Conservation (phyloP, 2,888 invertebrate genomes). For the Latrodectus hesperus region DNA sequence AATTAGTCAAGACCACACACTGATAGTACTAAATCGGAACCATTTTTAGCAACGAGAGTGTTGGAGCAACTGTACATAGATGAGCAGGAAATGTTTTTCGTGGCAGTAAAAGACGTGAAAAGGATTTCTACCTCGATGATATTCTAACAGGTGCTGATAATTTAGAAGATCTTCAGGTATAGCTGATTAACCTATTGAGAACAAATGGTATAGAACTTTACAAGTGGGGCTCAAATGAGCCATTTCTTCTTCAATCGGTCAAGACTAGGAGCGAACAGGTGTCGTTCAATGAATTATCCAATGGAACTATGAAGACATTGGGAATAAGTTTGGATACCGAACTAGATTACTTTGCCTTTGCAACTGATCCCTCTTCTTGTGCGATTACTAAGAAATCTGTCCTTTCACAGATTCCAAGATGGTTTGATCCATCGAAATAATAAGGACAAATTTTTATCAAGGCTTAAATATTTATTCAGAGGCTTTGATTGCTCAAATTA, state of each 20-base stretch:
- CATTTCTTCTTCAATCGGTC: not conserved
- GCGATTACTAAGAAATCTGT: not conserved
- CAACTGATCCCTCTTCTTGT: not conserved
- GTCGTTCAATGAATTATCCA: not conserved
- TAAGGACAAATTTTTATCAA: constrained; percentile 8
- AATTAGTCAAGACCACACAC: not conserved
- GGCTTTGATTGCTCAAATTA: constrained; percentile 8
- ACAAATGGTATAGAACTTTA: constrained; percentile 5
- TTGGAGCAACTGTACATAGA: not conserved
- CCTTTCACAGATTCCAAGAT: not conserved
- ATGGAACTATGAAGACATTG: constrained; percentile 1
- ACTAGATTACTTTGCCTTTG: not conserved
- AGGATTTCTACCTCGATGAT: constrained; percentile 14
- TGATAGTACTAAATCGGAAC: not conserved
- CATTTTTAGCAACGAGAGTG: constrained; percentile 9
- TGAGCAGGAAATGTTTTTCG: not conserved
- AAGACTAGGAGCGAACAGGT: not conserved
- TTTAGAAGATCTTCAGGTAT: not conserved
- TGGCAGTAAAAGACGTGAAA: not conserved
- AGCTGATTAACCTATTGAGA: not conserved
- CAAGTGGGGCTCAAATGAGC: constrained; percentile 15
- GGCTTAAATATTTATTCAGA: constrained; percentile 19
- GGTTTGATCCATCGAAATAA: constrained; percentile 11
- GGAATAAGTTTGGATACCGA: constrained; percentile 8
- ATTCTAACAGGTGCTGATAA: not conserved